Percentiles rank a stretch among this genome's conserved stretches.
Evolutionary conservation across 2,888 invertebrate genomes (phyloP).

Genomic region (Thecophora atra): DNA sequence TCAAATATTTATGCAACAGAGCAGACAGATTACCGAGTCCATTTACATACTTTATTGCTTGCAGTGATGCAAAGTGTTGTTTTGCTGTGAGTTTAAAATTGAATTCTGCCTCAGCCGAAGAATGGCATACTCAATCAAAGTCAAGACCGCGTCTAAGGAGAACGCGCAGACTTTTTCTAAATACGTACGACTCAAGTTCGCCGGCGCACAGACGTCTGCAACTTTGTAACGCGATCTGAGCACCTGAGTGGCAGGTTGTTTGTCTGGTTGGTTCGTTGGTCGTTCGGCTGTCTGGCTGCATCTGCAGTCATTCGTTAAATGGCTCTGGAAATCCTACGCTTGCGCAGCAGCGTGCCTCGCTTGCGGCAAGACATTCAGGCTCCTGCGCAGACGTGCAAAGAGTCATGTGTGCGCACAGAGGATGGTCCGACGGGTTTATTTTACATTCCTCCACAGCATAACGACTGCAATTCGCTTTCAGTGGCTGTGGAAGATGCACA

Average conservation of each 20-base stretch:
- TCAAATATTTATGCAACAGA: no score
- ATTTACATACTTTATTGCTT: no score
- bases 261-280: constrained; percentile 24
- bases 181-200: not conserved
- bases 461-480: constrained; percentile 28
- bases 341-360: constrained; percentile 1
- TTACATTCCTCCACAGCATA: not conserved
- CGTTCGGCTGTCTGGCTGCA: constrained; percentile 27
- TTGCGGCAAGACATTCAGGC: constrained; percentile 24
- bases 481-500: constrained; percentile 10
- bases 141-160: not conserved
- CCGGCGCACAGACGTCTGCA: constrained; percentile 1
- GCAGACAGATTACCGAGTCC: no score
- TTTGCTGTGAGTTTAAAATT: not conserved
- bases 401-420: not conserved
- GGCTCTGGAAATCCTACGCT: not conserved
- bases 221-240: not conserved
- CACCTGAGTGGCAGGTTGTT: not conserved
- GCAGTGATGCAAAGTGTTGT: no score
- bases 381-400: constrained; percentile 35
- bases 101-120: not conserved
- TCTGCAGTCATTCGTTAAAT: constrained; percentile 2
- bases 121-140: not conserved
- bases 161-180: not conserved
- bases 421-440: not conserved